phyloP scores from a whole-genome alignment of 2,888 invertebrate species.

The Coenonympha glycerion region DNA sequence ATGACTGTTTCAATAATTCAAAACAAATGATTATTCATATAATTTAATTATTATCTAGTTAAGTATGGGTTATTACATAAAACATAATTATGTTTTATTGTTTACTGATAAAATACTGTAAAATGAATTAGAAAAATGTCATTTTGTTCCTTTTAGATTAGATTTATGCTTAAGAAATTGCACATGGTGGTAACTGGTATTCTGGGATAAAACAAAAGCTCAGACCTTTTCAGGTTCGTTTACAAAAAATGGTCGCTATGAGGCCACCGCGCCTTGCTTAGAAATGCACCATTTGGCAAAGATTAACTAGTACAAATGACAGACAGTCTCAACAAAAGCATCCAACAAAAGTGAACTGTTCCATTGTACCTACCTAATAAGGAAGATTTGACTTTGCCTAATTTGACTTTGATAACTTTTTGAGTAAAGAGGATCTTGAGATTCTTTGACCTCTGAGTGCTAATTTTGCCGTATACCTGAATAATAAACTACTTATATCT shows the following conservation, averaged over 20 bases:
- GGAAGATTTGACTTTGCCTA: no score
- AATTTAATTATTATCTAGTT: no score
- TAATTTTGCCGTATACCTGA: no score
- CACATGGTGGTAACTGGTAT: slow-evolving; percentile 36
- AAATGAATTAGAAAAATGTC: not conserved
- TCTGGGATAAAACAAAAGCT: slow-evolving; percentile 61
- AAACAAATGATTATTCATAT: no score
- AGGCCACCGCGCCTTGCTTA: slow-evolving; percentile 44
- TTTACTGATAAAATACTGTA: not conserved
- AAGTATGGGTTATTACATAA: no score
- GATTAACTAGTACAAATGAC: slow-evolving; percentile 30
- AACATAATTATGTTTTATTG: no score
- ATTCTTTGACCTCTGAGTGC: no score
- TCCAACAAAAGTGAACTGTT: not conserved
- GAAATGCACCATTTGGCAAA: slow-evolving; percentile 39
- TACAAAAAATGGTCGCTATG: slow-evolving; percentile 59
- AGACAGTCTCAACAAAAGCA: not conserved
- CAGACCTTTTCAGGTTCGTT: slow-evolving; percentile 58
- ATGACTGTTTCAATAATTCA: no score
- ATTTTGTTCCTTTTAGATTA: not conserved
- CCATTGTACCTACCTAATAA: no score
- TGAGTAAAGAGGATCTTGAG: no score
- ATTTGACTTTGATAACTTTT: no score
- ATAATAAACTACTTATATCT: no score
- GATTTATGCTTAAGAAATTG: slow-evolving; percentile 11